Evolutionary conservation across 2,797 vertebrate species (phyloP), one percentile per base, ranked within the genome.

Genomic region (Orientallactaga sibirica): DNA sequence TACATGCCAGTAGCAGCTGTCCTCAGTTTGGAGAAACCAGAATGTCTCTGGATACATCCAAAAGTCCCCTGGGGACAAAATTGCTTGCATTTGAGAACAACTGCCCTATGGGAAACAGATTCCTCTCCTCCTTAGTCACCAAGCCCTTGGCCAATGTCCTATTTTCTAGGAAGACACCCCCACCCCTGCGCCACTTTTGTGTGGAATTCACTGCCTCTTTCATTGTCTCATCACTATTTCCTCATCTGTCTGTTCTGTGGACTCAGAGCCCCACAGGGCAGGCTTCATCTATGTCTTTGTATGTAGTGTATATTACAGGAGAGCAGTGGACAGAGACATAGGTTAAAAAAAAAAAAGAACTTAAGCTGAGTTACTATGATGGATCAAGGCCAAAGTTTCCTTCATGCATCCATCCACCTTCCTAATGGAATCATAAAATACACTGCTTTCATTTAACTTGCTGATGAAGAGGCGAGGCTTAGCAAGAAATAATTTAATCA

Each of bases 201-300:
- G 9, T 27, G 43, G 16, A 66, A 58, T 43, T 18, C 61, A n/a
- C n/a, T 3, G 18, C 10, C 66, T 19, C 22, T 24, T 37, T 70
- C 74, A 5, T 43, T 55, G 58, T 7, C 37, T 33, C 48, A 2
- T 24, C 48, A 66, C 10, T 71, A 5, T 41, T 81, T 70, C 80
- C 37, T 78, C n/a, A 37, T 91, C 27, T 86, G 14, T 84, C 64
- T 88, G 14, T 10, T 86, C 76, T 91, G 81, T 64, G 62, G 33
- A 61, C 64, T 7, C 14, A 64, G 12, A 87, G 70, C 8, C 55
- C n/a, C 52, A 25, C 6, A 71, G 7, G 77, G 20, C 24, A 64
- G 70, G 3, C 14, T 75, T 78, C 48, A 12, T 37, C 58, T 67
- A 1, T 55, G 33, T 29, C 73, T 43, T 5, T 73, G 25, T 25